These are phyloP conservation scores for Cheirogaleus medius DNA, from an alignment of 2,113 vertebrate genomes.

Conservation along the genomic window DNA sequence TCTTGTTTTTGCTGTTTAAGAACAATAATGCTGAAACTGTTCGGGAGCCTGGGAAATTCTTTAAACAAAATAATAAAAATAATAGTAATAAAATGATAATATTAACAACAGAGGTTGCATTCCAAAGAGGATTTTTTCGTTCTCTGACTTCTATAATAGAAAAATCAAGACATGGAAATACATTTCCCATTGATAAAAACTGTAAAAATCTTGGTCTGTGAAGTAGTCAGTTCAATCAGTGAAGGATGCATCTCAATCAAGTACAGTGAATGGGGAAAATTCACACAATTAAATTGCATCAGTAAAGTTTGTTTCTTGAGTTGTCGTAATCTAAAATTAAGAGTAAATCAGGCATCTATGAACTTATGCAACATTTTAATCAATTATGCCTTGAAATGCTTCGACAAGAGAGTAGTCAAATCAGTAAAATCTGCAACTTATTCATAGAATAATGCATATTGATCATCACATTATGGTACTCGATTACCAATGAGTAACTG, in stretches of 20 bases:
- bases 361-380: constrained; percentile 40
- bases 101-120: neutral
- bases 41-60: neutral
- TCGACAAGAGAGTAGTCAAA: neutral
- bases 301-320: constrained; percentile 1
- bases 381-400: neutral
- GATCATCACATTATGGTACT: neutral
- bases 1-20: neutral
- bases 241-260: neutral
- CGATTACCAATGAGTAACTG: neutral
- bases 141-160: neutral
- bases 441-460: constrained; percentile 15
- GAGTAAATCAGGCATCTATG: neutral
- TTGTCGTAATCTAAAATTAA: constrained; percentile 51
- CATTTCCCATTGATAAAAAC: neutral
- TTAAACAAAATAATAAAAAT: neutral
- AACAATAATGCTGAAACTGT: neutral
- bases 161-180: neutral
- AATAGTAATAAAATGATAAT: neutral
- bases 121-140: neutral
- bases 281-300: neutral
- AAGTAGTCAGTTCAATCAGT: neutral
- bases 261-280: neutral
- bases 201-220: neutral
- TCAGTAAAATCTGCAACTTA: constrained; percentile 1